These are phyloP conservation scores for Lerista edwardsae DNA, from an alignment of 2,797 vertebrate genomes.

Conservation along the genomic window DNA sequence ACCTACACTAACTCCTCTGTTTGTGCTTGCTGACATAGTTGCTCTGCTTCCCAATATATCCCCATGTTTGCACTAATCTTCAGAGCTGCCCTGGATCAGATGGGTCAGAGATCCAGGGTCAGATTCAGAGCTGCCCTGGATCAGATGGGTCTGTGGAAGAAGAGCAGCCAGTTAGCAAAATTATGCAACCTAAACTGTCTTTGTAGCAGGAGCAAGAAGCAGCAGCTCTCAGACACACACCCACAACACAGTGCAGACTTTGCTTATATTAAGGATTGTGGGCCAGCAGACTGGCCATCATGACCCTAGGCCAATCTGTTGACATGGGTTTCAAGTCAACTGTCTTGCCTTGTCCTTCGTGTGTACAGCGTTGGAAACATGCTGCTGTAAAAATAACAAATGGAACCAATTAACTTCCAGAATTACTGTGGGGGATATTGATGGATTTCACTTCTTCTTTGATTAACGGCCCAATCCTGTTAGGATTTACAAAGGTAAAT, in stretches of 20 bases:
- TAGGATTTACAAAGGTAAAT: no score
- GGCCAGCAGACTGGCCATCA: no score
- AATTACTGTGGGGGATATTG: background rate
- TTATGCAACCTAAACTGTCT: background rate
- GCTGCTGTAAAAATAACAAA: background rate
- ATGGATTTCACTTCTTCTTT: conserved; percentile 13
- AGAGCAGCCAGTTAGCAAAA: background rate
- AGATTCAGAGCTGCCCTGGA: no score
- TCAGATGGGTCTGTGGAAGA: background rate
- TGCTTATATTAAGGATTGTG: background rate
- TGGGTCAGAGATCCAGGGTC: no score
- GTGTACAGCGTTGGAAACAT: background rate
- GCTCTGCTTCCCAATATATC: background rate
- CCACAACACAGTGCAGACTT: no score
- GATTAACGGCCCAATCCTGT: background rate
- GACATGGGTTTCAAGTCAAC: background rate
- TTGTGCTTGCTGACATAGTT: background rate
- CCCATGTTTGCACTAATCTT: background rate
- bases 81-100: background rate
- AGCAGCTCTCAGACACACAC: background rate
- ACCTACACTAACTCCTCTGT: background rate
- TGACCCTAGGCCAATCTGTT: background rate
- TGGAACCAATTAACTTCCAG: conserved; percentile 3
- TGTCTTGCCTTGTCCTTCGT: background rate
- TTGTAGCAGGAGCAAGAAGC: background rate